These are phyloP conservation scores for Eupithecia subumbrata DNA, from an alignment of 2,888 invertebrate genomes.

Conservation along the genomic window DNA sequence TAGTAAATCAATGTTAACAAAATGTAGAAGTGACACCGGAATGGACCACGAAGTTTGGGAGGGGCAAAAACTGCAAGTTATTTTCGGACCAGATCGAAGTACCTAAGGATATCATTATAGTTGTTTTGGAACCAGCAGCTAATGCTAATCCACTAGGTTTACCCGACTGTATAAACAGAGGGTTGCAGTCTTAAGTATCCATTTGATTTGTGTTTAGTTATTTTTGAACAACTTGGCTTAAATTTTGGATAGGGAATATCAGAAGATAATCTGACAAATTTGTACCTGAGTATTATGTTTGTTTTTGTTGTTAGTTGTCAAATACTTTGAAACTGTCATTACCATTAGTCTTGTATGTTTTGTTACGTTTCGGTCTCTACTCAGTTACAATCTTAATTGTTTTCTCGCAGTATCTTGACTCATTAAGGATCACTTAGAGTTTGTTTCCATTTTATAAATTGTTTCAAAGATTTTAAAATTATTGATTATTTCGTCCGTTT, in stretches of 20 bases:
- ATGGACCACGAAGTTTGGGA: constrained; percentile 26
- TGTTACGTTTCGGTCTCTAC: constrained; percentile 14
- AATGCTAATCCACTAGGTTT: constrained; percentile 10
- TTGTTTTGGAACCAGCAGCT: constrained; percentile 16
- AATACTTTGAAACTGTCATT: background rate
- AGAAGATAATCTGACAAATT: background rate
- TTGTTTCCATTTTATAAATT: constrained; percentile 16
- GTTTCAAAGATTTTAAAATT: constrained; percentile 13
- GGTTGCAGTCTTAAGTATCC: background rate
- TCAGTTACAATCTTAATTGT: constrained; percentile 12
- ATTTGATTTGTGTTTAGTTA: background rate
- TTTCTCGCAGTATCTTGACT: constrained; percentile 5
- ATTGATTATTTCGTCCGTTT: constrained; percentile 24
- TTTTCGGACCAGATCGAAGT: constrained; percentile 12
- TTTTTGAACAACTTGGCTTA: background rate
- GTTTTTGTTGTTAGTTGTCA: too few relatives aligned
- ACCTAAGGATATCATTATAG: constrained; percentile 14
- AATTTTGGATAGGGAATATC: background rate
- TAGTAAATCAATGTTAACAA: constrained; percentile 30
- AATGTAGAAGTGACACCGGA: constrained; percentile 27
- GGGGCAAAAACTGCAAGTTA: constrained; percentile 23
- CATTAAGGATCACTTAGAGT: constrained; percentile 8
- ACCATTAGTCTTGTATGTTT: background rate
- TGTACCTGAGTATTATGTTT: too few relatives aligned
- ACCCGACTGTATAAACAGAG: background rate